These are phyloP conservation scores for Grapholita molesta DNA, from an alignment of 1,140 invertebrate genomes.

Conservation along the genomic window DNA sequence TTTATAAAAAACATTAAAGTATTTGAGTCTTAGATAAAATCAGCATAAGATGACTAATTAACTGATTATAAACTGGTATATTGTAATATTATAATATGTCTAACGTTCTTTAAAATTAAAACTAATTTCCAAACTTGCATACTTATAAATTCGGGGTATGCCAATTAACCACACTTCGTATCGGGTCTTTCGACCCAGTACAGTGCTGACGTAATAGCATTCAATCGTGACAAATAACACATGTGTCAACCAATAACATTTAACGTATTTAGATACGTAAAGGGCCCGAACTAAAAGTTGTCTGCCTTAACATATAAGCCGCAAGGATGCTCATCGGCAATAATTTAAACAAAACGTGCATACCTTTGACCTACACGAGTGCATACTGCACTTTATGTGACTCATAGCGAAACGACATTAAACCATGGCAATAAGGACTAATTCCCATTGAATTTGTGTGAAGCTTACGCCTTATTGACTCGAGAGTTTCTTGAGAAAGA, in stretches of 20 bases:
- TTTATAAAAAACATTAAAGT: too few species aligned
- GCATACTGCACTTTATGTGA: conserved; percentile 8
- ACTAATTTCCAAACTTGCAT: too few species aligned
- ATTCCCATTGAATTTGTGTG: neutral
- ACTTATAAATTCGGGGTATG: too few species aligned
- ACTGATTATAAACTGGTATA: too few species aligned
- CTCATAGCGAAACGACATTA: neutral
- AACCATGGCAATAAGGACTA: neutral
- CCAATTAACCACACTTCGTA: neutral
- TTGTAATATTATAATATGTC: too few species aligned
- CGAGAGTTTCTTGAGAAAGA: neutral
- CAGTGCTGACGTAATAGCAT: neutral
- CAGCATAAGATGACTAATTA: too few species aligned
- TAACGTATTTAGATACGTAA: neutral
- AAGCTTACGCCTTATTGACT: neutral
- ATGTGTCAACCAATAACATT: neutral
- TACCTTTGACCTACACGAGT: conserved; percentile 45
- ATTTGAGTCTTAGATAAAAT: too few species aligned
- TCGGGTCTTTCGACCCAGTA: neutral
- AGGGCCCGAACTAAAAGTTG: conserved; percentile 35
- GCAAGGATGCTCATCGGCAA: conserved; percentile 38
- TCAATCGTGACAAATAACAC: neutral
- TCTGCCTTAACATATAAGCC: conserved; percentile 45
- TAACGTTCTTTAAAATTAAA: too few species aligned
- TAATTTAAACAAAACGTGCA: conserved; percentile 47